Conservation (phyloP, 1,140 invertebrate genomes). For the Teleopsis dalmanni region DNA sequence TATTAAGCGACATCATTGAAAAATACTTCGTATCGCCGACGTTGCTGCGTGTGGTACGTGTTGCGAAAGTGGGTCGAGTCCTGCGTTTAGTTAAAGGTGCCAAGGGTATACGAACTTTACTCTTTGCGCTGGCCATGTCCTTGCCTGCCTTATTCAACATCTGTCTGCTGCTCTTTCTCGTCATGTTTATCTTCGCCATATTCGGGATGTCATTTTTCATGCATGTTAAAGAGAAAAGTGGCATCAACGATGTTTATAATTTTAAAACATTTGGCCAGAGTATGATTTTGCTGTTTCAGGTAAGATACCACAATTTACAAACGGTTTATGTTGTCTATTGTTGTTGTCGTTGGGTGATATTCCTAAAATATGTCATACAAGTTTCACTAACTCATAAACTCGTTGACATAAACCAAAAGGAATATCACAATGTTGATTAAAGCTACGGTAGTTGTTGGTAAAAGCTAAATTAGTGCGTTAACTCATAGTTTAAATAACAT, state of each 20-base stretch:
- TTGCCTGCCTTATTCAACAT: slow-evolving; percentile 98
- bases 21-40: slow-evolving; percentile 98
- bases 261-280: slow-evolving; percentile 98
- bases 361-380: slow-evolving; percentile 17
- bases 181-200: slow-evolving; percentile 99
- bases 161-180: slow-evolving; percentile 91
- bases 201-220: slow-evolving; percentile 99
- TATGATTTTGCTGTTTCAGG: slow-evolving; percentile 96
- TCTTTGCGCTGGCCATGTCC: slow-evolving; percentile 97
- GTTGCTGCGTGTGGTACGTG: slow-evolving; percentile 90
- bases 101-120: slow-evolving; percentile 91
- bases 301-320: slow-evolving; percentile 42
- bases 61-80: slow-evolving; percentile 95
- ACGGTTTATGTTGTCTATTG: slow-evolving; percentile 45
- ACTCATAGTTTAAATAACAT: not conserved
- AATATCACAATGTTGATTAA: slow-evolving; percentile 45
- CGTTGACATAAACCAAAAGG: slow-evolving; percentile 7
- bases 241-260: slow-evolving; percentile 94
- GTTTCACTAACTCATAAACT: slow-evolving; percentile 1
- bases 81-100: slow-evolving; percentile 94
- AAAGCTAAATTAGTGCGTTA: slow-evolving; percentile 42
- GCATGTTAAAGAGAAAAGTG: slow-evolving; percentile 89
- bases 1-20: slow-evolving; percentile 91
- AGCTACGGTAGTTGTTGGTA: slow-evolving; percentile 43
- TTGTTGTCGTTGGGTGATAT: slow-evolving; percentile 45